Percentiles rank a stretch among this genome's conserved stretches.
Conservation (phyloP, 2,888 invertebrate species). For the Rutpela maculata region DNA sequence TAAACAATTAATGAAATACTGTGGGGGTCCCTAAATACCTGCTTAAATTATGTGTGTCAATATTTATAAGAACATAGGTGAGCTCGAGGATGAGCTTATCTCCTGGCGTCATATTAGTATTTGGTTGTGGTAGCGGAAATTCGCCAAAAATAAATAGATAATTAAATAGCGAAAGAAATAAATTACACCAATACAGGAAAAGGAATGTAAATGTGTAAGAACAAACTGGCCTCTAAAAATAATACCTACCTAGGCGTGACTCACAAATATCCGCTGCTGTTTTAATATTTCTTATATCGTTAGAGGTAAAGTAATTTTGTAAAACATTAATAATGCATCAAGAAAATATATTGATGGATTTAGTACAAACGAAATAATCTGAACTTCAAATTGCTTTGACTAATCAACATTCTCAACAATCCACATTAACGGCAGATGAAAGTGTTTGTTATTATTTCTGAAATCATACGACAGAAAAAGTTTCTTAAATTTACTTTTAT, state of each 20-base stretch:
- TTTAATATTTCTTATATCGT: background rate
- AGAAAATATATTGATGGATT: too few relatives aligned
- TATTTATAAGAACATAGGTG: background rate
- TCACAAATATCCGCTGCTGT: background rate
- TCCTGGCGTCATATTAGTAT: background rate
- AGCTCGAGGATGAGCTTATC: background rate
- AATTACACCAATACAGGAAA: background rate
- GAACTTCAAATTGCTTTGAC: too few relatives aligned
- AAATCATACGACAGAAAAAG: too few relatives aligned
- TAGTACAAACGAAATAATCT: too few relatives aligned
- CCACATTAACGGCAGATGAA: too few relatives aligned
- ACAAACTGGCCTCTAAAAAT: background rate
- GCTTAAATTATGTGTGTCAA: background rate
- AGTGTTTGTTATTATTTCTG: too few relatives aligned
- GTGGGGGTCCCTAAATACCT: too few relatives aligned
- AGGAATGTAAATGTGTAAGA: background rate
- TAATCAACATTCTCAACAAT: too few relatives aligned
- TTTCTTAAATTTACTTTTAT: too few relatives aligned
- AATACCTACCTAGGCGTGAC: background rate
- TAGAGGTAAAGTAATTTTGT: too few relatives aligned
- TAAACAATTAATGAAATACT: too few relatives aligned
- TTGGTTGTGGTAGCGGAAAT: background rate
- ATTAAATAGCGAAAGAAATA: background rate
- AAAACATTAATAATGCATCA: too few relatives aligned
- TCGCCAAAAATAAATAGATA: background rate